phyloP scores from a whole-genome alignment of 2,888 invertebrate species.

The Drosophila cognata region DNA sequence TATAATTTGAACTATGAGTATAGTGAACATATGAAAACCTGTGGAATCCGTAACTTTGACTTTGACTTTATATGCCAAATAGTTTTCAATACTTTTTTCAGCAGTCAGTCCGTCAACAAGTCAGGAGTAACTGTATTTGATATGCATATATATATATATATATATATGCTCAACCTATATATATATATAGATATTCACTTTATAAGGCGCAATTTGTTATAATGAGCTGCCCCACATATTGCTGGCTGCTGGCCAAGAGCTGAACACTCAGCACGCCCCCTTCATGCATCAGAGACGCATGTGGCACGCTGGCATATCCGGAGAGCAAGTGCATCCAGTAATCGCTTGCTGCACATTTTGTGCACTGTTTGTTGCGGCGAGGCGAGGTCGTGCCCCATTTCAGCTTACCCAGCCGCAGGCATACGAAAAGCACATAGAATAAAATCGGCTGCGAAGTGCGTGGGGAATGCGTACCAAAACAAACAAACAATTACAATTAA shows the following conservation, averaged over 20 bases:
- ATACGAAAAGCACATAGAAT: constrained; percentile 12
- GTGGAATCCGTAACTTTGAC: neutral
- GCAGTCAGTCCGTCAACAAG: neutral
- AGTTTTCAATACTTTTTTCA: neutral
- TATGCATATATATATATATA: neutral
- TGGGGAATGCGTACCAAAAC: constrained; percentile 35
- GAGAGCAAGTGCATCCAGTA: constrained; percentile 40
- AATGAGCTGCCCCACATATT: constrained; percentile 41
- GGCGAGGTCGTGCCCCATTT: constrained; percentile 60
- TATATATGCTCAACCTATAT: neutral
- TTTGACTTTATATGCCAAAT: too few species aligned
- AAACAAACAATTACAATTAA: constrained; percentile 9
- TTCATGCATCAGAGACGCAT: constrained; percentile 27
- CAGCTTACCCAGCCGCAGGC: constrained; percentile 15
- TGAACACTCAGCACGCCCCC: constrained; percentile 22
- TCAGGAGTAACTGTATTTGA: neutral
- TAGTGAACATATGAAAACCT: neutral
- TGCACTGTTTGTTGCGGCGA: constrained; percentile 15
- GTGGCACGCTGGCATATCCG: constrained; percentile 21
- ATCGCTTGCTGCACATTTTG: constrained; percentile 10
- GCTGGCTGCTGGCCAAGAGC: constrained; percentile 44
- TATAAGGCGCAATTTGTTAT: constrained; percentile 18
- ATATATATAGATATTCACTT: neutral
- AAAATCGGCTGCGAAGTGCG: constrained; percentile 23
- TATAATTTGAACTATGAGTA: neutral